Base-by-base conservation (phyloP, 2,113 vertebrate genomes). In the Chiloscyllium plagiosum region DNA sequence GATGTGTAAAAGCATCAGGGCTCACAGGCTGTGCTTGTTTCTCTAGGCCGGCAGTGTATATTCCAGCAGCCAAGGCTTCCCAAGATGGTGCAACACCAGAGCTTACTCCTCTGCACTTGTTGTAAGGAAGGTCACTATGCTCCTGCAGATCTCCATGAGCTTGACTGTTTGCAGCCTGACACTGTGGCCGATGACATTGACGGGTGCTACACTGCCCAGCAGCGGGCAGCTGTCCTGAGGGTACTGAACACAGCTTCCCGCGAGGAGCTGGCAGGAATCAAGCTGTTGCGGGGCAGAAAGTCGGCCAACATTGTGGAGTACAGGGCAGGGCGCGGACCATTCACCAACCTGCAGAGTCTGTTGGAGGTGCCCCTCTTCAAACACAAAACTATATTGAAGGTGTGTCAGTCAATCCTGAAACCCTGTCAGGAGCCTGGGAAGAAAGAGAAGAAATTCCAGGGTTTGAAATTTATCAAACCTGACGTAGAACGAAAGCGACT, bases 391-490 rank as follows among this genome's bases (percentile, higher is more conserved):
- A 96, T 96, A 0, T 61, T 97, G 42, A 96, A 97, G 2, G 97
- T 98, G 3, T 98, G 98, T 96, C 96, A 98, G 96, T 97, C 98
- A 26, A 98, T 98, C 80, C 96, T 98, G 76, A 97, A 96, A 96
- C 98, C 97, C 2, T 72, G 96, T 80, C 96, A 96, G 26, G 95
- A 65, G 19, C 96, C 95, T 95, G 97, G 97, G 96, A 97, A 96
- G 96, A 97, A 47, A 95, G 97, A 97, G 96, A 96, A 96, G 96
- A 98, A 96, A 95, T 83, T 96, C 29, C 17, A 3, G 2, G 97
- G 96, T 94, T 97, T 96, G 65, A 98, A 97, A 96, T 97, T 98
- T 52, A 97, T 98, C 97, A 98, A 97, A 96, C 98, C 98, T 22
- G 97, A 98, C 56, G 95, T 98, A 80, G 97, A 97, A 94, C 96